Base-by-base conservation (phyloP, 1,140 invertebrate genomes). In the Drosophila melanica region DNA sequence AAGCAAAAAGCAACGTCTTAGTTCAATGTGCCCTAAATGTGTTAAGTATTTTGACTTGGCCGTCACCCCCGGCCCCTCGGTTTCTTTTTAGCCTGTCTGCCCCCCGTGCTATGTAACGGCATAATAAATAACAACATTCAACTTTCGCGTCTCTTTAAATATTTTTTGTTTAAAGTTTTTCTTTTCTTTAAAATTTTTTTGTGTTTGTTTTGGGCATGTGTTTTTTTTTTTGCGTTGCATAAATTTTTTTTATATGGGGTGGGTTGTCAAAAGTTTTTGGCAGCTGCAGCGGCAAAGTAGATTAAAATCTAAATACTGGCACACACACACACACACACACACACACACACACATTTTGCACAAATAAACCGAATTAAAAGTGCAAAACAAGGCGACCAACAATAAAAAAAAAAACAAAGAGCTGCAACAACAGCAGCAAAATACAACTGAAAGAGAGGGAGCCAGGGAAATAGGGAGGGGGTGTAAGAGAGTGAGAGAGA, bases 351-450 rank as follows among this genome's bases (percentile, higher is more conserved):
- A 30, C 70, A 79, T 79, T 86, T 68, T 64, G 68, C 71, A 68
- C 71, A 86, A 86, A 86, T 87, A 86, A 86, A 86, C 71, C 62
- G 68, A 87, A 86, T 86, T 86, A 86, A 86, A 81, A 87, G 82
- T 87, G 75, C 78, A 82, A 87, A 86, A 82, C 81, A 85, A 86
- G 71, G 73, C 62, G 64, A 59, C 44, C 77, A 70, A 77, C 69
- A 77, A 69, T 57, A 51, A 60, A 57, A 68, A 60, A 33, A 35
- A 7, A 9, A 20, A 58, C 53, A 57, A 55, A 57, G 51, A 47
- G 62, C 27, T 5, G 14, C 23, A 54, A 35, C 6, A 35, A 41
- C 12, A 44, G 33, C 27, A 27, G 27, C 27, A 27, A 27, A 27
- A 30, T 47, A 67, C 45, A 79, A 79, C 48, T 48, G 47, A 42